phyloP scores from a whole-genome alignment of 2,888 invertebrate species.

The Desoria tigrina region DNA sequence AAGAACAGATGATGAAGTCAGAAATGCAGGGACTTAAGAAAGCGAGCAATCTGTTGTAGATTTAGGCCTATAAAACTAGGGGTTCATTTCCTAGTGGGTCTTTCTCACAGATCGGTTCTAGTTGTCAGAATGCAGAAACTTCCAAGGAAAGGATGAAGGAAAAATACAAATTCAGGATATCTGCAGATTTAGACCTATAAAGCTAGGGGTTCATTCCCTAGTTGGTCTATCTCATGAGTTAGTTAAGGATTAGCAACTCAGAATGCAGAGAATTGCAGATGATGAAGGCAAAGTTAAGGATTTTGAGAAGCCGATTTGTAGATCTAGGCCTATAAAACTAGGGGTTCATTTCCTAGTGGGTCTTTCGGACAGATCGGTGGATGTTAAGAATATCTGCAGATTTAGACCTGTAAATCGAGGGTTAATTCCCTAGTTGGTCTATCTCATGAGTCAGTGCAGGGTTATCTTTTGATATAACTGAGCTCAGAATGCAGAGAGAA shows the following conservation, averaged over 20 bases:
- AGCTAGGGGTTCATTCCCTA: neutral
- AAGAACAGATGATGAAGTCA: neutral
- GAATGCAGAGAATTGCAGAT: neutral
- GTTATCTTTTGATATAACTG: neutral
- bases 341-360: neutral
- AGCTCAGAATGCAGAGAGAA: constrained; percentile 13
- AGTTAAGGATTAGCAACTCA: neutral
- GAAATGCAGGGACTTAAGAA: neutral
- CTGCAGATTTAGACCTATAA: neutral
- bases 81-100: neutral
- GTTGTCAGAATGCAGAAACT: neutral
- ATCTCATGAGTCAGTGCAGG: constrained; percentile 9
- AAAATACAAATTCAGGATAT: neutral
- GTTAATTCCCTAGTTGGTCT: constrained; percentile 32
- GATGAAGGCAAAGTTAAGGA: neutral
- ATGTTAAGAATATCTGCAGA: neutral
- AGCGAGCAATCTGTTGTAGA: neutral
- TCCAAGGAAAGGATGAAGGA: neutral
- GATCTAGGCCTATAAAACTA: neutral
- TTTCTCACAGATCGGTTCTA: neutral
- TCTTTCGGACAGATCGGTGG: neutral
- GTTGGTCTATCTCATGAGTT: neutral
- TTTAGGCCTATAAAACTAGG: neutral
- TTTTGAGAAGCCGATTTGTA: too few species aligned
- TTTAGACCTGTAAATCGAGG: constrained; percentile 34